Evolutionary conservation across 2,888 invertebrate species (phyloP).

Genomic region (Fragum sueziense): DNA sequence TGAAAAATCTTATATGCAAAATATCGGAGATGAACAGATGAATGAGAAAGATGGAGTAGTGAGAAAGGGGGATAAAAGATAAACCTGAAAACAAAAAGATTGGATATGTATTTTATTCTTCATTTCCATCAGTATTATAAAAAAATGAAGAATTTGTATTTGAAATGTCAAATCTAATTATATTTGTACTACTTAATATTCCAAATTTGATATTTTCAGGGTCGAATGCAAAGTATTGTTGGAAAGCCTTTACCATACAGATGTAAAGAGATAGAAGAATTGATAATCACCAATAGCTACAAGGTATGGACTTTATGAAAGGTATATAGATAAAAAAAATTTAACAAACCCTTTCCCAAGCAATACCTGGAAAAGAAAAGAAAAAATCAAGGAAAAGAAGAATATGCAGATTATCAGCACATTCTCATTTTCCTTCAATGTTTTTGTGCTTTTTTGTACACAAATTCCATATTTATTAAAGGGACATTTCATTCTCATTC

Average conservation of each 20-base stretch:
- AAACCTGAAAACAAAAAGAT: no score
- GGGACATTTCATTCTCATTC: no score
- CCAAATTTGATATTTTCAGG: constrained; percentile 2
- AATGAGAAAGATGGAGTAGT: no score
- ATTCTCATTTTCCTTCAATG: background rate
- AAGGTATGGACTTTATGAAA: constrained; percentile 73
- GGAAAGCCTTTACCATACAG: constrained; percentile 70
- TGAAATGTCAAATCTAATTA: background rate
- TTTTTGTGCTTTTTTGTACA: background rate
- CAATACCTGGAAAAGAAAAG: background rate
- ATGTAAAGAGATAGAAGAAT: constrained; percentile 72
- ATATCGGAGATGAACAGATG: no score
- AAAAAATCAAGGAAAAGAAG: background rate
- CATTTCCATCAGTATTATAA: no score
- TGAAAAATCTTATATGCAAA: no score
- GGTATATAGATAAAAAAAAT: no score
- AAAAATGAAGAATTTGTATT: no score
- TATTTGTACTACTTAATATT: background rate
- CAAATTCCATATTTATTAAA: background rate
- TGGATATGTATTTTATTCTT: no score
- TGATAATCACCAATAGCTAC: constrained; percentile 73
- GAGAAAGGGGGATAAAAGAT: no score
- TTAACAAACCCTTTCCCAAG: background rate
- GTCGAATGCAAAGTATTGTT: constrained; percentile 37
- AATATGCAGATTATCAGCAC: background rate